phyloP scores from a whole-genome alignment of 1,140 invertebrate species.

The Atta colombica region DNA sequence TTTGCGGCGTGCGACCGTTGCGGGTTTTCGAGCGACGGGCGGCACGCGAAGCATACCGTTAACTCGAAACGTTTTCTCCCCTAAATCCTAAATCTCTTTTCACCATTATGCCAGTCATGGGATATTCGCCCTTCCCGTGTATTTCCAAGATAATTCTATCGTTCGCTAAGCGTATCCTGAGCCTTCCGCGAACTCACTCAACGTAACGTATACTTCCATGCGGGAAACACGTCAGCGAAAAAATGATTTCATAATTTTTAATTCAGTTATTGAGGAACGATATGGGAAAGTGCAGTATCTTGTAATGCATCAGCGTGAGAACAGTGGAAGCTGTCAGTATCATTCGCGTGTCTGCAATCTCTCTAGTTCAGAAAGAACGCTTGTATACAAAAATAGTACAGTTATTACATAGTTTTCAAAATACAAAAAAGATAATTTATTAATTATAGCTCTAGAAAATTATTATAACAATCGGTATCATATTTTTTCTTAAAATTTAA shows the following conservation, averaged over 20 bases:
- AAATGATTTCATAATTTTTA: slow-evolving; percentile 45
- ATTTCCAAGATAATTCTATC: slow-evolving; percentile 71
- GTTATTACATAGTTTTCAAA: background rate
- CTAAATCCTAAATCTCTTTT: slow-evolving; percentile 42
- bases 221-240: slow-evolving; percentile 42
- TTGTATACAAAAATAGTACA: background rate
- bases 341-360: slow-evolving; percentile 31
- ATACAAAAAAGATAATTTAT: slow-evolving; percentile 24
- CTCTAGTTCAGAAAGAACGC: background rate
- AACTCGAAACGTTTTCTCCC: slow-evolving; percentile 18
- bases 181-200: slow-evolving; percentile 67
- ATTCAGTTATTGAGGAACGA: slow-evolving; percentile 35
- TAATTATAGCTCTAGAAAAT: background rate
- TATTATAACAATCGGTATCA: background rate
- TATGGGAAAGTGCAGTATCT: slow-evolving; percentile 39
- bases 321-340: slow-evolving; percentile 39
- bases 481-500: background rate
- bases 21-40: slow-evolving; percentile 36
- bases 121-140: slow-evolving; percentile 66
- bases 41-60: slow-evolving; percentile 71
- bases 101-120: slow-evolving; percentile 67
- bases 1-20: slow-evolving; percentile 73
- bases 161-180: slow-evolving; percentile 68
- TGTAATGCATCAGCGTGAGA: slow-evolving; percentile 33
- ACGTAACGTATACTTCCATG: slow-evolving; percentile 41